Evolutionary conservation across 2,888 invertebrate genomes (phyloP).

Genomic region (Drosophila robusta): DNA sequence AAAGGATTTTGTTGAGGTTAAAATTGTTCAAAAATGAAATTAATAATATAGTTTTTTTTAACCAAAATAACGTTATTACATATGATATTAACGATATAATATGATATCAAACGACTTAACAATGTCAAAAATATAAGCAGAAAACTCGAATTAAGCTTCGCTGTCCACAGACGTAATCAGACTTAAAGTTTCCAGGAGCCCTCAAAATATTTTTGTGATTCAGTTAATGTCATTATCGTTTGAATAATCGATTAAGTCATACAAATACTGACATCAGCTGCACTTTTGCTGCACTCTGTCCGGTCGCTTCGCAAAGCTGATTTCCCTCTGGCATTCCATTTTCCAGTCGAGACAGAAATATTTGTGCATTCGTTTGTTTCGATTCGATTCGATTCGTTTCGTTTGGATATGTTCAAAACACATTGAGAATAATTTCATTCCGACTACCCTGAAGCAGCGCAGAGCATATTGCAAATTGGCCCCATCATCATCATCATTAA

Average conservation of each 20-base stretch:
- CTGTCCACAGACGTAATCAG: too few relatives aligned
- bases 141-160: too few relatives aligned
- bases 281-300: constrained; percentile 1
- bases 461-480: constrained; percentile 36
- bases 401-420: constrained; percentile 37
- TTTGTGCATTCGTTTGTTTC: constrained; percentile 10
- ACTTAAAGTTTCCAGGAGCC: neutral
- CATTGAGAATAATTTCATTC: constrained; percentile 53
- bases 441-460: constrained; percentile 17
- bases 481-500: constrained; percentile 38
- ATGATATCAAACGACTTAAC: too few relatives aligned
- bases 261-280: constrained; percentile 27
- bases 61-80: too few relatives aligned
- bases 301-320: constrained; percentile 22
- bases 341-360: constrained; percentile 23
- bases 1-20: too few relatives aligned
- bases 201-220: too few relatives aligned
- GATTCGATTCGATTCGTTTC: constrained; percentile 4
- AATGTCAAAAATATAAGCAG: too few relatives aligned
- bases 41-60: too few relatives aligned
- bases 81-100: too few relatives aligned
- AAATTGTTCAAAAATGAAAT: too few relatives aligned
- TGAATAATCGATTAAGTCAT: constrained; percentile 4
- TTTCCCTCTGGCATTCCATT: constrained; percentile 56
- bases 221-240: constrained; percentile 1